Base-by-base conservation (phyloP, 1,140 invertebrate genomes). In the Aphelinus certus region DNA sequence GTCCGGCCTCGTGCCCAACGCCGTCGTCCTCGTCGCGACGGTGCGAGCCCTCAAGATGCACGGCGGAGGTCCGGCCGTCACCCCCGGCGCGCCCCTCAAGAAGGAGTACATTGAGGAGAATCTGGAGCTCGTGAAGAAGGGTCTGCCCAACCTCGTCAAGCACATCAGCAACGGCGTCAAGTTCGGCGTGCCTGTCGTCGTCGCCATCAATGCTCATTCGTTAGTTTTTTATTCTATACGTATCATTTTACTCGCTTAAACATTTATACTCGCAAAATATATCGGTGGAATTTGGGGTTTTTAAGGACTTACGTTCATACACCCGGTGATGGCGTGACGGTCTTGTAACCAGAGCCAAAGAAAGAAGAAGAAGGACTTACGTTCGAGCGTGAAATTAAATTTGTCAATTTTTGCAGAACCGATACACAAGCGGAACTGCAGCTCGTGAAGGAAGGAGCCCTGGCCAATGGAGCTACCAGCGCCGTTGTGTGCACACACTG, bases 41-140 rank as follows among this genome's bases (percentile, higher is more conserved):
- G 90, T 99, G 9, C 89, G 98, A 79, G 98, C 98, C 10, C 89
- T 99, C 47, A 99, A 99, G 89, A 98, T 99, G 96, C 98, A 99
- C 87, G 98, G 98, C 26, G 98, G 98, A 69, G 98, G 97, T 0
- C 96, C 97, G 2, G 81, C 92, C 0, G 97, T 99, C 10, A 92
- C 91, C 0, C 91, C 97, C 3, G 97, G 97, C 1, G 86, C 92
- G 26, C 94, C 95, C 0, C 87, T 99, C 0, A 92, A 95, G 67
- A 89, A 92, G 62, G 96, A 94, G 81, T 99, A 99, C 82, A 88
- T 90, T 2, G 88, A 95, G 78, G 94, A 99, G 90, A 97, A 99
- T 88, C 82, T 99, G 68, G 93, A 96, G 72, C 89, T 99, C n/a
- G 85, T 99, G 4, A 88, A 90, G 79, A 94, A 95, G 79, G 98